Evolutionary conservation across 2,113 vertebrate genomes (phyloP).

Genomic region (Casuarius casuarius): DNA sequence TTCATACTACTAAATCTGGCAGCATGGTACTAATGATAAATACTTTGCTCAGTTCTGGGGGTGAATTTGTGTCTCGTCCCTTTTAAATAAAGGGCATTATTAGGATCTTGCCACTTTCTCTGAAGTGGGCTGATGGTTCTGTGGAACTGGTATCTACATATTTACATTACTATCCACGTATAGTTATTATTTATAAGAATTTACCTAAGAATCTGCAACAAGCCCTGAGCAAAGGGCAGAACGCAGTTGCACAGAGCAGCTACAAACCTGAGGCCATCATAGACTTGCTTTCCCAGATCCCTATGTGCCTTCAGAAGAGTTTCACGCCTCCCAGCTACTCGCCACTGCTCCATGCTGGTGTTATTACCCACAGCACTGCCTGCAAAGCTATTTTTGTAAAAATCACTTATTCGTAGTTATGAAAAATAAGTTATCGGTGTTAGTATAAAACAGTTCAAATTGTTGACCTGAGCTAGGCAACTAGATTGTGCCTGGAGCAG

Average conservation of each 20-base stretch:
- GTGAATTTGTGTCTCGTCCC: neutral
- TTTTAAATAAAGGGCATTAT: neutral
- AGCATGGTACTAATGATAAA: constrained; percentile 1
- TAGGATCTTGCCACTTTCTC: neutral
- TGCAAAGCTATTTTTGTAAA: neutral
- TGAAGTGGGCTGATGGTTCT: neutral
- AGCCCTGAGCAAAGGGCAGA: neutral
- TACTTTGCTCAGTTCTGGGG: neutral
- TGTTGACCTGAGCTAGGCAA: neutral
- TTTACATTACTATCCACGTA: neutral
- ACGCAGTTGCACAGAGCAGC: neutral
- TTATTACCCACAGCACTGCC: neutral
- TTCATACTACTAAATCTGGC: constrained; percentile 39
- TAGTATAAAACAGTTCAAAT: neutral
- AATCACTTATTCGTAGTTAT: neutral
- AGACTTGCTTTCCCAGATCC: neutral
- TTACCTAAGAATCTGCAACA: neutral
- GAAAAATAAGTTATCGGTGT: neutral
- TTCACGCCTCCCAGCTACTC: neutral
- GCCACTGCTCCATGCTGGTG: neutral
- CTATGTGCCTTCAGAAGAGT: neutral
- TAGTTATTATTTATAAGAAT: neutral
- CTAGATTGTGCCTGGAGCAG: neutral
- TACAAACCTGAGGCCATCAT: neutral
- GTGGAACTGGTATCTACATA: neutral